Evolutionary conservation across 1,140 invertebrate genomes (phyloP).

Genomic region (Papilio dardanus): DNA sequence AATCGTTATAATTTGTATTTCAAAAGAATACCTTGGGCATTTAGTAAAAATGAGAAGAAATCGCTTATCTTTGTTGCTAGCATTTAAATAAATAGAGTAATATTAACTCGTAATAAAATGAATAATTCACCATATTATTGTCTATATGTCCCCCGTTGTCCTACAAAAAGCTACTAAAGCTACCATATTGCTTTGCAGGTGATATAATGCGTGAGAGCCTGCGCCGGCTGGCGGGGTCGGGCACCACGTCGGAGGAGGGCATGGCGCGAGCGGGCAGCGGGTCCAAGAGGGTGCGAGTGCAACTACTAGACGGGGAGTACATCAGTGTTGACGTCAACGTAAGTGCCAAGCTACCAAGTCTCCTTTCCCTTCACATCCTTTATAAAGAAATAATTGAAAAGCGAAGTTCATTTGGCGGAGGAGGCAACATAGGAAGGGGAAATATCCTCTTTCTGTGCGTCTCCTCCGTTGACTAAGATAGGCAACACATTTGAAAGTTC

Average conservation of each 20-base stretch:
- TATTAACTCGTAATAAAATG: too few species aligned
- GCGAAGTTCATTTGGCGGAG: too few species aligned
- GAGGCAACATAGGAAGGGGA: too few species aligned
- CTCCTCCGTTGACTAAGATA: too few species aligned
- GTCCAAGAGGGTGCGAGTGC: constrained; percentile 84
- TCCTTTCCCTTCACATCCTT: too few species aligned
- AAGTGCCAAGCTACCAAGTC: constrained; percentile 62
- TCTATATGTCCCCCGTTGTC: too few species aligned
- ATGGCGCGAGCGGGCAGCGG: constrained; percentile 81
- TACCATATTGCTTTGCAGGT: too few species aligned
- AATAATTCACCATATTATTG: too few species aligned
- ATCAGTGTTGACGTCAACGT: constrained; percentile 90
- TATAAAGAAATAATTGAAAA: too few species aligned
- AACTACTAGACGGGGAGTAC: constrained; percentile 90
- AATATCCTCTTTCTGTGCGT: too few species aligned
- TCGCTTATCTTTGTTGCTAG: background rate
- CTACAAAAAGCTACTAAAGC: too few species aligned
- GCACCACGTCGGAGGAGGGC: constrained; percentile 73
- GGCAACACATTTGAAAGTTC: too few species aligned
- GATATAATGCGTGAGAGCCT: constrained; percentile 72
- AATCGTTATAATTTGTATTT: background rate
- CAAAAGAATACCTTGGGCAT: background rate
- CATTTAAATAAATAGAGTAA: background rate
- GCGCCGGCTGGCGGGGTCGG: constrained; percentile 76
- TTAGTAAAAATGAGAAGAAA: background rate